phyloP scores from a whole-genome alignment of 2,888 invertebrate species.

The Megamerina dolium region DNA sequence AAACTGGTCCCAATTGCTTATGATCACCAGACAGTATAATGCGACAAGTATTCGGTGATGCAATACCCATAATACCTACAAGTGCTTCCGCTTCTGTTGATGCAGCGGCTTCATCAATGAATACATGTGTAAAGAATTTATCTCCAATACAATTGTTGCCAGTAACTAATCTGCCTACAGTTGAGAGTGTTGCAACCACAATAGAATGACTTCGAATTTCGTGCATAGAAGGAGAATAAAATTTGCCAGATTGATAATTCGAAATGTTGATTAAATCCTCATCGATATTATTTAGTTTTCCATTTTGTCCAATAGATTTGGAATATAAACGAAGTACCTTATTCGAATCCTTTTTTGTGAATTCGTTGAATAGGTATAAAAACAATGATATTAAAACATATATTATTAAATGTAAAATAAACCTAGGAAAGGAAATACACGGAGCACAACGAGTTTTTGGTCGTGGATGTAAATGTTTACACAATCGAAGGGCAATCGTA shows the following conservation, averaged over 20 bases:
- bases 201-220: conserved; percentile 58
- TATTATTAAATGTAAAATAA: no score
- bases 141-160: conserved; percentile 3
- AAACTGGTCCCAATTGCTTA: conserved; percentile 63
- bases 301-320: conserved; percentile 35
- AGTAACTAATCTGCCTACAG: conserved; percentile 52
- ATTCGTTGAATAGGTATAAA: no score
- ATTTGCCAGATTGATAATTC: conserved; percentile 33
- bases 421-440: no score
- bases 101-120: conserved; percentile 74
- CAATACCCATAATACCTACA: conserved; percentile 56
- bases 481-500: conserved; percentile 54
- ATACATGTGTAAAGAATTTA: conserved; percentile 57
- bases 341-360: conserved; percentile 30
- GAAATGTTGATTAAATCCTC: conserved; percentile 43
- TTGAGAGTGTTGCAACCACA: conserved; percentile 59
- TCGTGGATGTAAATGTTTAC: no score
- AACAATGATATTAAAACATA: no score
- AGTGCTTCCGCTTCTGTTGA: conserved; percentile 63
- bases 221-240: conserved; percentile 33
- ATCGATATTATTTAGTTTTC: conserved; percentile 32
- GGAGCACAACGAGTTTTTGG: no score
- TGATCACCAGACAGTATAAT: conserved; percentile 57
- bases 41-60: conserved; percentile 29
- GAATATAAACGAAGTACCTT: conserved; percentile 50